Conservation (phyloP, 2,797 vertebrate species). For the Myotis myotis region DNA sequence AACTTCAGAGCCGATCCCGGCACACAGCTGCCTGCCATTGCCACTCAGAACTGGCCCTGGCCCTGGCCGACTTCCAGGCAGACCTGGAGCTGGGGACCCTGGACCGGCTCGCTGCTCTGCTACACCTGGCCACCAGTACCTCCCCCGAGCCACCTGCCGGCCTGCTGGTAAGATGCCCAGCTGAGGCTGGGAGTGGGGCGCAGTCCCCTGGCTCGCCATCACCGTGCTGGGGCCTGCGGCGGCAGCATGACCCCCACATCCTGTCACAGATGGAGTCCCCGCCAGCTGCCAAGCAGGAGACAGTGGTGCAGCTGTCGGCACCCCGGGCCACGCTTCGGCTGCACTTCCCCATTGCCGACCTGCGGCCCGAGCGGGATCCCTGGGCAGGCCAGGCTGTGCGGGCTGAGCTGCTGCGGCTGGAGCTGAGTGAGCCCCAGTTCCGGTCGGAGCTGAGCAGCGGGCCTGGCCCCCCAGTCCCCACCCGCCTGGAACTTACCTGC, state of each 20-base stretch:
- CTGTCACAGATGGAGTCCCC: constrained; percentile 83
- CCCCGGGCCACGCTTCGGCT: constrained; percentile 88
- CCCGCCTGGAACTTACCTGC: constrained; percentile 89
- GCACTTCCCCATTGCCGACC: constrained; percentile 92
- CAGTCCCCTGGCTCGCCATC: not conserved
- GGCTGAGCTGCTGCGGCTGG: constrained; percentile 88
- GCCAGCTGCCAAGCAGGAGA: constrained; percentile 60
- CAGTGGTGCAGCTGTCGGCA: constrained; percentile 81
- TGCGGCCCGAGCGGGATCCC: constrained; percentile 88
- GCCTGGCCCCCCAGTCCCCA: constrained; percentile 78
- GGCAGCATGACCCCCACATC: not conserved
- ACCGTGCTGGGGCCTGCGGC: not conserved
- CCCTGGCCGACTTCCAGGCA: constrained; percentile 88
- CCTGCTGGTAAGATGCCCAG: constrained; percentile 70
- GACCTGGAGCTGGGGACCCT: constrained; percentile 92
- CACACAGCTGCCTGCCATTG: constrained; percentile 80
- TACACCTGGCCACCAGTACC: constrained; percentile 57
- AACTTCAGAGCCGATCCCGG: constrained; percentile 82
- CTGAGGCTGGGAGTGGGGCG: not conserved
- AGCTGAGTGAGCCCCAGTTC: constrained; percentile 89
- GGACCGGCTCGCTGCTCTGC: constrained; percentile 87
- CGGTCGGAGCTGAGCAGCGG: constrained; percentile 86
- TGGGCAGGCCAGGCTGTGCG: constrained; percentile 87
- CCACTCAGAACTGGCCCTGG: constrained; percentile 86
- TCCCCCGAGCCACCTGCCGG: not conserved